phyloP scores from a whole-genome alignment of 2,797 vertebrate species.

The Syngnathus acus region DNA sequence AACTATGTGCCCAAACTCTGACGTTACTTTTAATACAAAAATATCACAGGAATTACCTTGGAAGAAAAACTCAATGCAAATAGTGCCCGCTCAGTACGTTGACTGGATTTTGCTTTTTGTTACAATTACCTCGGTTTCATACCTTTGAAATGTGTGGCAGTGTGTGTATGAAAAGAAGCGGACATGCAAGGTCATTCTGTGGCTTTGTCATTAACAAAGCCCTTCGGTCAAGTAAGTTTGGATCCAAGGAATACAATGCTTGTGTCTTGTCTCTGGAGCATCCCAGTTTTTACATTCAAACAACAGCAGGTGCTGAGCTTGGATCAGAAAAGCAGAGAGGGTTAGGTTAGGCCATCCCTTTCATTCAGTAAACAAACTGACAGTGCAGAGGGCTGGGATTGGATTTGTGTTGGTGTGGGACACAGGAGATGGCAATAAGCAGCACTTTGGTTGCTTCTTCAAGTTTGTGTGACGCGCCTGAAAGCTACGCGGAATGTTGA shows the following conservation, averaged over 20 bases:
- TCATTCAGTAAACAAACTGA: slow-evolving; percentile 57
- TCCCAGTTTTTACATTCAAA: slow-evolving; percentile 75
- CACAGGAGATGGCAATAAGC: background rate
- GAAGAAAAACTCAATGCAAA: slow-evolving; percentile 75
- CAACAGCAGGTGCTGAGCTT: slow-evolving; percentile 59
- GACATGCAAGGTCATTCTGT: slow-evolving; percentile 45
- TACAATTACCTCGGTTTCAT: slow-evolving; percentile 28
- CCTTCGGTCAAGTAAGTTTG: slow-evolving; percentile 56
- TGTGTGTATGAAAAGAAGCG: slow-evolving; percentile 66
- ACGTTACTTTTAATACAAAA: slow-evolving; percentile 68
- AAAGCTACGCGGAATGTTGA: background rate
- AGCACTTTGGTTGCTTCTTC: slow-evolving; percentile 1
- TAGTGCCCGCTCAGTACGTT: slow-evolving; percentile 71
- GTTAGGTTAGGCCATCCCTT: slow-evolving; percentile 44
- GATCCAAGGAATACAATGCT: slow-evolving; percentile 57
- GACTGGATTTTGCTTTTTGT: slow-evolving; percentile 55
- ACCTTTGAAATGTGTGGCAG: slow-evolving; percentile 51
- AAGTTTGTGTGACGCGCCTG: background rate
- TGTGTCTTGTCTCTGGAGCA: slow-evolving; percentile 53
- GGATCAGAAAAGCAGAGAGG: slow-evolving; percentile 62
- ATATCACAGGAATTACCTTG: slow-evolving; percentile 70
- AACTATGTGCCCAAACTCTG: slow-evolving; percentile 55
- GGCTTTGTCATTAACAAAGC: slow-evolving; percentile 23
- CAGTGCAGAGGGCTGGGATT: slow-evolving; percentile 38
- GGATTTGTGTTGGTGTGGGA: background rate